phyloP scores from a whole-genome alignment of 1,140 invertebrate species.

The Achatina immaculata region DNA sequence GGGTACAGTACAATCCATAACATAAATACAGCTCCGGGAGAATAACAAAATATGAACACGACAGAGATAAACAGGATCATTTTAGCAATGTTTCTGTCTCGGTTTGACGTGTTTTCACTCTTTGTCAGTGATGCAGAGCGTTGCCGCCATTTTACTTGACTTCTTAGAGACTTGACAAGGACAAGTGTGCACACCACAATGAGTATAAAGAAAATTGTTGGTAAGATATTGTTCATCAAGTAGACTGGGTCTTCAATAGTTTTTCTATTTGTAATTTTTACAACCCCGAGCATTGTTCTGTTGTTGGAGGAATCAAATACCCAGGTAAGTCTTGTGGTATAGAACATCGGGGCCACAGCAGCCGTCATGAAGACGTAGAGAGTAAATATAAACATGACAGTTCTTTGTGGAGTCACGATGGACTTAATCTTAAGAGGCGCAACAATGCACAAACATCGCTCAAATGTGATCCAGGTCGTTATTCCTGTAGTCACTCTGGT shows the following conservation, averaged over 20 bases:
- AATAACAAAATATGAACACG: background rate
- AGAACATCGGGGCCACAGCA: background rate
- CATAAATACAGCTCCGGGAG: background rate
- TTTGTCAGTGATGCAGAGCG: background rate
- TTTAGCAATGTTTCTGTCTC: background rate
- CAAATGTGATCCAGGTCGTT: background rate
- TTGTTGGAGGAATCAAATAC: background rate
- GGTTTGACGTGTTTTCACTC: background rate
- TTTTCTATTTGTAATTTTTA: background rate
- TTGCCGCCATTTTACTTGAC: background rate
- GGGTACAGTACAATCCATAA: background rate
- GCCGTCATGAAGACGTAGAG: constrained; percentile 15
- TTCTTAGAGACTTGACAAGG: background rate
- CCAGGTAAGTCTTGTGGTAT: background rate
- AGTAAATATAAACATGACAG: background rate
- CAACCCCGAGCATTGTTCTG: background rate
- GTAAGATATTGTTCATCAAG: background rate
- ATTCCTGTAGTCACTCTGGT: background rate
- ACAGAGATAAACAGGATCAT: background rate
- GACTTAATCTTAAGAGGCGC: constrained; percentile 9
- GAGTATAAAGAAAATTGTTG: background rate
- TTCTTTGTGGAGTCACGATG: background rate
- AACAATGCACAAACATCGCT: constrained; percentile 11
- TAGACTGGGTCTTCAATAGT: background rate
- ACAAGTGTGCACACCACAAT: background rate